These are phyloP conservation scores for Tenodera sinensis DNA, from an alignment of 2,888 invertebrate species.

Conservation along the genomic window DNA sequence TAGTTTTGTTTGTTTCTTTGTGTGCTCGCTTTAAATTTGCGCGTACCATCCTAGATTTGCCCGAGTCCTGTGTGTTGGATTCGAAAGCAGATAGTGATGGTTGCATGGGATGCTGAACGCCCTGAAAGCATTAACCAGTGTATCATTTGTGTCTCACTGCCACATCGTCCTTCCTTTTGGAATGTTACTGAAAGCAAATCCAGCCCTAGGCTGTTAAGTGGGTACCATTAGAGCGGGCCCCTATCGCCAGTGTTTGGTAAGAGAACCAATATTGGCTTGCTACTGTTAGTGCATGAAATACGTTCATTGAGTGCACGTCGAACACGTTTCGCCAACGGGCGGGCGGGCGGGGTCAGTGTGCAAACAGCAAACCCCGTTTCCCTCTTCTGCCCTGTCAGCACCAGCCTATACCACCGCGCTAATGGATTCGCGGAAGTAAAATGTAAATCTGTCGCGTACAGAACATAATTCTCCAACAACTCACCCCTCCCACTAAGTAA, in stretches of 20 bases:
- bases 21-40: not conserved
- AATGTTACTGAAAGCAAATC: not conserved
- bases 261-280: not conserved
- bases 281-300: not conserved
- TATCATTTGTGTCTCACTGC: not conserved
- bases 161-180: not conserved
- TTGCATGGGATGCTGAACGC: not conserved
- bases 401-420: not conserved
- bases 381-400: not conserved
- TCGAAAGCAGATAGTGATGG: not conserved
- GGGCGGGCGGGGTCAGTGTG: not conserved
- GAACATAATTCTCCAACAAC: not conserved
- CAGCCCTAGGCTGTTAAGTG: not conserved
- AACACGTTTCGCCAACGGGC: not conserved
- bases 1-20: not conserved
- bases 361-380: not conserved
- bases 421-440: not conserved
- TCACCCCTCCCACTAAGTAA: not conserved
- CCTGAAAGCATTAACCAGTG: not conserved
- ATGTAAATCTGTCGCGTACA: conserved; percentile 3
- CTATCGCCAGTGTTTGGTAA: not conserved
- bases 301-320: not conserved
- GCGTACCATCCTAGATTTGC: not conserved
- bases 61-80: not conserved
- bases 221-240: not conserved